Conservation (phyloP, 2,888 invertebrate species). For the Trachelus iudaicus region DNA sequence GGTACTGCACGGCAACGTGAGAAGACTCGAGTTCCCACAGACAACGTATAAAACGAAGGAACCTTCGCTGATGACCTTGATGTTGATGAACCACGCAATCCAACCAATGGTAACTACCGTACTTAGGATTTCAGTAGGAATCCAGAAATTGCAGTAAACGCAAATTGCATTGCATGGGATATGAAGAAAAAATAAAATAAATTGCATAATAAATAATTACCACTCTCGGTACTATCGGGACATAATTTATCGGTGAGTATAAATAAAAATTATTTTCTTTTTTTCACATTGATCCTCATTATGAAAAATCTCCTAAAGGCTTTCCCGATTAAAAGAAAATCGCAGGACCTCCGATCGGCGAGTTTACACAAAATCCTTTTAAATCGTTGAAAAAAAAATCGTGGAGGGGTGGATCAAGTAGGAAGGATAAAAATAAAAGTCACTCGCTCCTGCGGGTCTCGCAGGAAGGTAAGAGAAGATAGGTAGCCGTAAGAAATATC, state of each 20-base stretch:
- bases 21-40: constrained; percentile 60
- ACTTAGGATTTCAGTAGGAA: background rate
- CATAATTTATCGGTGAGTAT: background rate
- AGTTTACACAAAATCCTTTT: no score
- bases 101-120: background rate
- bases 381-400: no score
- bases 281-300: no score
- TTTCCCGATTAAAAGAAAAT: no score
- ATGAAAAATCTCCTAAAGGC: no score
- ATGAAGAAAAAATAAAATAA: background rate
- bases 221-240: no score
- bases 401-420: background rate
- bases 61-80: constrained; percentile 36
- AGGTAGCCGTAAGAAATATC: constrained; percentile 49
- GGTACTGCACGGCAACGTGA: constrained; percentile 47
- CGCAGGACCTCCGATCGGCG: no score
- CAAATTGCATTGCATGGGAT: background rate
- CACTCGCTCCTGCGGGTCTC: background rate
- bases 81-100: constrained; percentile 18
- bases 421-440: constrained; percentile 1
- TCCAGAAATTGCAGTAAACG: background rate
- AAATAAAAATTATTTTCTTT: background rate
- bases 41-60: constrained; percentile 39
- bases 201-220: background rate
- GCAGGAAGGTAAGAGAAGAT: constrained; percentile 3